Conservation (phyloP, 2,113 vertebrate species). For the Passer montanus region DNA sequence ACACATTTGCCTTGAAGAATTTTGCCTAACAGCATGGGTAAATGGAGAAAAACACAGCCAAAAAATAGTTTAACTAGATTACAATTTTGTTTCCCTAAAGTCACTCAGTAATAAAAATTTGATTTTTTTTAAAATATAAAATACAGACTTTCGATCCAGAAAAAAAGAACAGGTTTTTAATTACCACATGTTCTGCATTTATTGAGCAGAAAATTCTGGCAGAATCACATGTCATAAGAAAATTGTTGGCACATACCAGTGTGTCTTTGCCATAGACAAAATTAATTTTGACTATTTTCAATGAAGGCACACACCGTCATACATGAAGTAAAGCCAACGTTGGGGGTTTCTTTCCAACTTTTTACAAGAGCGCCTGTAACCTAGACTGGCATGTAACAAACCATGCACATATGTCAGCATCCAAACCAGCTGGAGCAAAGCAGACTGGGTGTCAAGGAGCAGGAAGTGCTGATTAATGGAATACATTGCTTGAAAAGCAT, state of each 20-base stretch:
- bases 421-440: background rate
- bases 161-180: background rate
- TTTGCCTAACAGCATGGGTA: background rate
- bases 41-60: background rate
- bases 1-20: background rate
- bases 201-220: background rate
- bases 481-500: background rate
- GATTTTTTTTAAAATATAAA: background rate
- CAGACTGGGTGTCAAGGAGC: background rate
- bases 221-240: background rate
- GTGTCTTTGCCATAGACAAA: background rate
- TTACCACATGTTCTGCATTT: background rate
- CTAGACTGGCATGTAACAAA: background rate
- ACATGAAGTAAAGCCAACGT: background rate
- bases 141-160: background rate
- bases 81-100: background rate
- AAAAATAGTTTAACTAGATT: background rate
- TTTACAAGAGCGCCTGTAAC: background rate
- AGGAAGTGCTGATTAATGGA: background rate
- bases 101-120: background rate
- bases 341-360: rapidly evolving
- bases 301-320: background rate
- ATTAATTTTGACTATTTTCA: background rate
- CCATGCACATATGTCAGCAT: background rate
- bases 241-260: background rate